Evolutionary conservation across 2,888 invertebrate genomes (phyloP), one percentile per base, ranked within the genome.

Genomic region (Aleiodes leptofemur): DNA sequence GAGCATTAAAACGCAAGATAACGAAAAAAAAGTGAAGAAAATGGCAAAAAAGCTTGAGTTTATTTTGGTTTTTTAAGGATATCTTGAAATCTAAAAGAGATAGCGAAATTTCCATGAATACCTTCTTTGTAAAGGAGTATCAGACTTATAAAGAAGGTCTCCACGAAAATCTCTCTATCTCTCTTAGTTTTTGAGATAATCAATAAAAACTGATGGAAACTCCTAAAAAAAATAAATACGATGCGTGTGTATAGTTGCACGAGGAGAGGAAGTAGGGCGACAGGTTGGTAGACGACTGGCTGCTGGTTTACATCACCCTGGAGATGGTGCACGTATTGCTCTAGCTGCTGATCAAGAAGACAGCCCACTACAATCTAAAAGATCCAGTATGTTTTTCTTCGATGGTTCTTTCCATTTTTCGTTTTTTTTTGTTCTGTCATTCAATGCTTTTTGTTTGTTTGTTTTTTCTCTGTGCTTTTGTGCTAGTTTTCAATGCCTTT

Each of bases 341-440:
- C 88, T 92, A 87, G 92, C 91, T 80, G 92, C 92, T 82, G 94
- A 95, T 89, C 94, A 95, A 86, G 96, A 96, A 92, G 94, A 95
- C 90, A 95, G 95, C 89, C 96, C 96, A 86, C 93, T 96, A 85
- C 95, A 95, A 91, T 94, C 94, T 86, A 95, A 95, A 91, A 92
- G 95, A 92, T 94, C 95, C 90, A 95, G 96, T 96, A 95, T 90
- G 96, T 95, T 92, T 43, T 9, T 89, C 79, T 68, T 79, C 78
- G 72, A 69, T 64, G 69, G 73, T 38, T 29, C 72, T 71, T 53
- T 74, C 74, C 43, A 56, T 48, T 74, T n/a, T 56, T 79, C 79
- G 61, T 75, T 69, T 74, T 61, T 72, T 74, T 74, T 73, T 73
- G 66, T 56, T 50, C 9, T 59, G 6, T 51, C 55, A n/a, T 74